A percentile compares a stretch with the other conserved stretches of the same genome.
Evolutionary conservation across 2,797 vertebrate species (phyloP).

Genomic region (Danio aesculapii): DNA sequence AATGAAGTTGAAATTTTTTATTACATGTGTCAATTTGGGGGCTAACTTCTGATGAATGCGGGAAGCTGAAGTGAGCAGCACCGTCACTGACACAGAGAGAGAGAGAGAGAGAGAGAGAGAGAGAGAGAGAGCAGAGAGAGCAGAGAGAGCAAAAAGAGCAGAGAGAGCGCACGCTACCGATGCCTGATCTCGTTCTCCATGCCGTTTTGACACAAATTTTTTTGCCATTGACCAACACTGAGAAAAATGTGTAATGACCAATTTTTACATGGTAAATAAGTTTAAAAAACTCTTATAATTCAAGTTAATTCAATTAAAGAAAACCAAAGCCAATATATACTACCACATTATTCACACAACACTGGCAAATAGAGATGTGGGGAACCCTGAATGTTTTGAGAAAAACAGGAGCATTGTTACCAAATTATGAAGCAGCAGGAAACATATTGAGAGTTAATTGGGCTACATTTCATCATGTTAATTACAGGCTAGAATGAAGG

Average conservation of each 20-base stretch:
- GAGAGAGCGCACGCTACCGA: too few relatives aligned
- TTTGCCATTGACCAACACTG: background rate
- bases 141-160: too few relatives aligned
- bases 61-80: too few relatives aligned
- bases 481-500: background rate
- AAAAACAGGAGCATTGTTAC: conserved; percentile 41
- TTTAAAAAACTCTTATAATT: background rate
- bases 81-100: too few relatives aligned
- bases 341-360: background rate
- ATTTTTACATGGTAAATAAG: too few relatives aligned
- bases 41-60: too few relatives aligned
- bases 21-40: too few relatives aligned
- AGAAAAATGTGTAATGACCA: background rate
- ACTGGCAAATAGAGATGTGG: conserved; percentile 30
- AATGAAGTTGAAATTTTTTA: too few relatives aligned
- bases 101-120: too few relatives aligned
- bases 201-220: too few relatives aligned
- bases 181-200: too few relatives aligned
- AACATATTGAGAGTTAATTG: conserved; percentile 13
- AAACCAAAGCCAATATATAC: background rate
- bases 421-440: conserved; percentile 14
- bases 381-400: conserved; percentile 30
- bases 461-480: conserved; percentile 10
- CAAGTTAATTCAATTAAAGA: background rate
- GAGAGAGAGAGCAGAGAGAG: too few relatives aligned